These are phyloP conservation scores for Girardinus metallicus DNA, from an alignment of 2,797 vertebrate genomes.

Conservation along the genomic window DNA sequence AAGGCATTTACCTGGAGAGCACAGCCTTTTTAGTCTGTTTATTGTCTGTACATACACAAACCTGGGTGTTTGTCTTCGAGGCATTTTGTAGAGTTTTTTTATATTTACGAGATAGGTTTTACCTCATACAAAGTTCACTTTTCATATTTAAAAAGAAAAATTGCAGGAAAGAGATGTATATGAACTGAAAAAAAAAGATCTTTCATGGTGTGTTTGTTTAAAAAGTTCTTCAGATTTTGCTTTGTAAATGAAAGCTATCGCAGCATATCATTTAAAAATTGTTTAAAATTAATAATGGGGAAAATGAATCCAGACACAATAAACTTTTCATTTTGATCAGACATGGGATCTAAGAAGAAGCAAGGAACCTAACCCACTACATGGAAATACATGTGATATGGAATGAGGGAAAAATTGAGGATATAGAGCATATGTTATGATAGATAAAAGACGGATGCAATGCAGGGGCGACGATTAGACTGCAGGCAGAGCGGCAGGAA, in stretches of 20 bases:
- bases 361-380: neutral
- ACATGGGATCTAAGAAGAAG: neutral
- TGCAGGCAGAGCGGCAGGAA: neutral
- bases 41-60: constrained; percentile 19
- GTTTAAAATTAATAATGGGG: neutral
- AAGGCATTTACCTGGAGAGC: constrained; percentile 44
- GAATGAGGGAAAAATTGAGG: neutral
- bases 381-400: neutral
- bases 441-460: neutral
- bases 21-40: constrained; percentile 30
- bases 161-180: neutral
- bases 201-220: neutral
- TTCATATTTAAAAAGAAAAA: neutral
- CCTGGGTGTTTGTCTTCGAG: constrained; percentile 2
- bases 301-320: neutral
- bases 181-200: neutral
- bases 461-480: neutral
- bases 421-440: neutral
- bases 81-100: neutral
- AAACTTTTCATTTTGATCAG: neutral
- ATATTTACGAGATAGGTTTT: constrained; percentile 15
- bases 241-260: neutral
- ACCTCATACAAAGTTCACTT: neutral
- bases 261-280: neutral
- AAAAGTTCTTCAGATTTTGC: neutral